Conservation (phyloP, 2,797 vertebrate species). For the Brachymystax lenok region DNA sequence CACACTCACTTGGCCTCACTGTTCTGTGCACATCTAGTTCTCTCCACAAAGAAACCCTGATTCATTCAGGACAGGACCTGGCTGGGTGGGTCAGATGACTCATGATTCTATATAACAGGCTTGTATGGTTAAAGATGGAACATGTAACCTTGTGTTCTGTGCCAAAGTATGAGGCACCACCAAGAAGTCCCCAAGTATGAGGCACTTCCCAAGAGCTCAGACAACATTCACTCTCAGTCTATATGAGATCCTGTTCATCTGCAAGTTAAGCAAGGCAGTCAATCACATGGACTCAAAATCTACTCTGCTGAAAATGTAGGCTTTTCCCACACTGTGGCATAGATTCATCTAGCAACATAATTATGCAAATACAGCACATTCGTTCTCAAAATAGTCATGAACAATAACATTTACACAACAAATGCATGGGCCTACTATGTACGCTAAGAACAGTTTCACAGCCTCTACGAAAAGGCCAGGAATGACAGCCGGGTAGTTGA, state of each 20-base stretch:
- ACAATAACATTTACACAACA: neutral
- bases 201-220: slow-evolving; percentile 17
- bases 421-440: neutral
- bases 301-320: neutral
- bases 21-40: slow-evolving; percentile 47
- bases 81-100: slow-evolving; percentile 73
- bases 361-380: neutral
- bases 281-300: neutral
- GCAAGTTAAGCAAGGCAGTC: neutral
- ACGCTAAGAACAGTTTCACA: neutral
- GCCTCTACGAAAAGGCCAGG: slow-evolving; percentile 45
- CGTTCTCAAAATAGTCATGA: neutral
- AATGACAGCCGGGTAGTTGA: slow-evolving; percentile 60
- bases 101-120: slow-evolving; percentile 76
- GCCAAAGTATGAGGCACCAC: neutral
- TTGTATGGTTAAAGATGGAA: slow-evolving; percentile 71
- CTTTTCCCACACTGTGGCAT: neutral
- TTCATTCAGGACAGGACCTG: slow-evolving; percentile 58
- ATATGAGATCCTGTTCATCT: neutral
- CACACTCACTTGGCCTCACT: neutral
- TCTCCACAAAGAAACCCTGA: slow-evolving; percentile 61
- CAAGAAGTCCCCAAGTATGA: slow-evolving; percentile 54
- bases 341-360: neutral
- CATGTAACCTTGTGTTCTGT: slow-evolving; percentile 60
- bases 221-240: slow-evolving; percentile 1